Percentiles rank a stretch among this genome's conserved stretches.
These are phyloP conservation scores for Tapera naevia DNA, from an alignment of 2,797 vertebrate species.

Conservation along the genomic window DNA sequence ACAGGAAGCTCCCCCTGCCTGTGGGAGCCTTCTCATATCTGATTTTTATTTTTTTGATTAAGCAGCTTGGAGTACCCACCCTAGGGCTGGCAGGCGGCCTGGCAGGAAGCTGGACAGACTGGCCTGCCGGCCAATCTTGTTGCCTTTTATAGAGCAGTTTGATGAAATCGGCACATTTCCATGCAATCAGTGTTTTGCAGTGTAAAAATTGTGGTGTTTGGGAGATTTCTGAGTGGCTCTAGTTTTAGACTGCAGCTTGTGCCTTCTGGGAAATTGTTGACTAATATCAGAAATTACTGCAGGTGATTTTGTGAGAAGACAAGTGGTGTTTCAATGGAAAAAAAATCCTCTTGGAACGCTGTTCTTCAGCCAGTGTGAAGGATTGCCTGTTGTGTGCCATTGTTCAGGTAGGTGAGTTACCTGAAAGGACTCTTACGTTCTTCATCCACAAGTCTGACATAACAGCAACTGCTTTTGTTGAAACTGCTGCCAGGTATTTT, in stretches of 20 bases:
- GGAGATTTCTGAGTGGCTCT: neutral
- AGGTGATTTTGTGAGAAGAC: neutral
- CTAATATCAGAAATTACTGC: neutral
- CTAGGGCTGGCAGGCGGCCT: constrained; percentile 63
- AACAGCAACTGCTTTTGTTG: neutral
- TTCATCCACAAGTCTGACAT: neutral
- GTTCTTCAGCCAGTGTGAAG: neutral
- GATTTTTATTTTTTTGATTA: neutral
- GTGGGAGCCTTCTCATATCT: neutral
- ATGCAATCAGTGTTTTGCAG: neutral
- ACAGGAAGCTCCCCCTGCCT: neutral
- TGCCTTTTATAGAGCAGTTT: constrained; percentile 55
- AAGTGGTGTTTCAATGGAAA: neutral
- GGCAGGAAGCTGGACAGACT: constrained; percentile 68
- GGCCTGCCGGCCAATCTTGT: constrained; percentile 9
- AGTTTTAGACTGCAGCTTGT: neutral
- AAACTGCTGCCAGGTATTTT: neutral
- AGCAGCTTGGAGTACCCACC: constrained; percentile 34
- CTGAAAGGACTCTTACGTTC: neutral
- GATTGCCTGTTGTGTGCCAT: neutral
- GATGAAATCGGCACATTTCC: constrained; percentile 24
- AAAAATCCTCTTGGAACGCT: neutral
- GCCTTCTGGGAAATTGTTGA: neutral
- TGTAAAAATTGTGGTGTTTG: neutral
- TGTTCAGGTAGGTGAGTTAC: neutral